Percentiles rank a stretch among this genome's conserved stretches.
These are phyloP conservation scores for Elephas maximus DNA, from an alignment of 2,113 vertebrate species.

Conservation along the genomic window DNA sequence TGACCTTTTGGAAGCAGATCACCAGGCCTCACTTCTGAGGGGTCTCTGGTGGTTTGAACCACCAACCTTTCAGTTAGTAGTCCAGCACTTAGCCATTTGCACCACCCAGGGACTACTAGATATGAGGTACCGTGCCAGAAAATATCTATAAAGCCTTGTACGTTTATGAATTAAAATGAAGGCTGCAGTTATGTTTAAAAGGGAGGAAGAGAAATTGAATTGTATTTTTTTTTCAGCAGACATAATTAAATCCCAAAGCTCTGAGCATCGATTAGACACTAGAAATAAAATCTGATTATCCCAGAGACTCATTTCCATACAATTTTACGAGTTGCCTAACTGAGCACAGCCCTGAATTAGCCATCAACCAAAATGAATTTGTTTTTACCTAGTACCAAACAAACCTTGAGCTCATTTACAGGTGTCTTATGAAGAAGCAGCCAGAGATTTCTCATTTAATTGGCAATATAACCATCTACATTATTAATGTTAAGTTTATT, in stretches of 20 bases:
- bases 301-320: constrained; percentile 77
- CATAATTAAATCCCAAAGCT: constrained; percentile 87
- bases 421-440: constrained; percentile 41
- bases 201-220: constrained; percentile 76
- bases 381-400: constrained; percentile 62
- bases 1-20: neutral
- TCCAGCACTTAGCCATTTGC: neutral
- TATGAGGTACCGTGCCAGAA: constrained; percentile 39
- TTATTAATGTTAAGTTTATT: constrained; percentile 74
- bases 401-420: constrained; percentile 13
- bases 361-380: constrained; percentile 54
- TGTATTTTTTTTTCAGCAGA: constrained; percentile 77
- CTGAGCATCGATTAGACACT: constrained; percentile 82
- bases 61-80: neutral
- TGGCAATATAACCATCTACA: constrained; percentile 58
- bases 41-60: neutral
- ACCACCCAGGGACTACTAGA: neutral
- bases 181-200: constrained; percentile 56
- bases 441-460: constrained; percentile 63
- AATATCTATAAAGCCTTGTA: constrained; percentile 33
- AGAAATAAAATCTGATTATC: constrained; percentile 87
- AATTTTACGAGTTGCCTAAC: constrained; percentile 70
- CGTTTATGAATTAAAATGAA: constrained; percentile 70
- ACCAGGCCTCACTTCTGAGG: neutral
- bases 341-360: neutral